Conservation (phyloP, 2,797 vertebrate genomes). For the Chelidonichthys spinosus region DNA sequence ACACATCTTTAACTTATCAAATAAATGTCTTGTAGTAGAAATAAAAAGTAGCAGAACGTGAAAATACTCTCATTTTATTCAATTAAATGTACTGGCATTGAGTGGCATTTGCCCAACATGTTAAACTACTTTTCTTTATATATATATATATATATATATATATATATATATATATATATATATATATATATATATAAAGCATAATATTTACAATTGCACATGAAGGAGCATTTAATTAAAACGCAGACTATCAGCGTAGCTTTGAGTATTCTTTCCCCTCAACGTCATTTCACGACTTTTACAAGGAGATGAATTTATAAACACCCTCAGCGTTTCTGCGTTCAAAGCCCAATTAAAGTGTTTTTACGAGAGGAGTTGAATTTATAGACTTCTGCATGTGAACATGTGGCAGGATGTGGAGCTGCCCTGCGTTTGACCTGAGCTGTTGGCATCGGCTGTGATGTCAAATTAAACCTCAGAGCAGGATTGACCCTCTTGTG, state of each 20-base stretch:
- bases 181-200: not conserved
- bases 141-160: no score
- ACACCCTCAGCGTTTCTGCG: conserved; percentile 47
- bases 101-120: not conserved
- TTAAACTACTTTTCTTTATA: not conserved
- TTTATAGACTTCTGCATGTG: conserved; percentile 59
- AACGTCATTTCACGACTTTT: conserved; percentile 10
- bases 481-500: conserved; percentile 47
- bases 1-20: no score
- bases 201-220: not conserved
- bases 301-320: conserved; percentile 51
- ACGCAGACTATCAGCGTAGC: not conserved
- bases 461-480: conserved; percentile 74
- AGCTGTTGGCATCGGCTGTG: conserved; percentile 62
- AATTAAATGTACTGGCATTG: not conserved
- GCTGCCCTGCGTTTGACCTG: conserved; percentile 62
- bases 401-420: conserved; percentile 56
- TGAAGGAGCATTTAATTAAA: not conserved
- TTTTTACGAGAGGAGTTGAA: conserved; percentile 66
- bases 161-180: no score
- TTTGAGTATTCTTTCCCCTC: not conserved
- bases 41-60: not conserved
- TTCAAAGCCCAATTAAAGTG: conserved; percentile 52
- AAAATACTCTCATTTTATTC: not conserved
- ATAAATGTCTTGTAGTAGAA: not conserved